Base-by-base conservation (phyloP, 2,113 vertebrate genomes). In the Emydocephalus ijimae region DNA sequence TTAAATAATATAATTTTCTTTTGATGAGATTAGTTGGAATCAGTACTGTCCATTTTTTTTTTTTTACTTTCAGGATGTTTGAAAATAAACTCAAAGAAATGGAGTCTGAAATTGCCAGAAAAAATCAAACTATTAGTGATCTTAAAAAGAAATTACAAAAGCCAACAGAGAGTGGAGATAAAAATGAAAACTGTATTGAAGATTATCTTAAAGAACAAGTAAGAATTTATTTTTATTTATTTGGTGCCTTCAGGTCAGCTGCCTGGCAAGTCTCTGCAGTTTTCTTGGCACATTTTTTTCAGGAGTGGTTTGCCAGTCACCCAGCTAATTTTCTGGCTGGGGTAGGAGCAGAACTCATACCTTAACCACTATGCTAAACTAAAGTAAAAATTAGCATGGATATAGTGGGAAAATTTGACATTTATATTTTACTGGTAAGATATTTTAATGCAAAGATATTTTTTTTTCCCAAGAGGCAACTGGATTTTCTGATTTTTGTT, bases 31-130 rank as follows among this genome's bases (percentile, higher is more conserved):
- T 3, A 81, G 34, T 81, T 54, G 74, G 43, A 88, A 52, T 85
- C 10, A 85, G 3, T 89, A 34, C 56, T n/a, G 39, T 74, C 11
- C 6, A 43, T 81, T 87, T 89, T n/a, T 95, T 24, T 8, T 39
- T 21, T 21, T 87, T 20, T 92, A 90, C 39, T 92, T 92, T 91
- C 96, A 99, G 98, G 94, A 98, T 99, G 98, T 98, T 98, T 89
- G 98, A 99, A 97, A 98, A 97, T 81, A 99, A 99, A 96, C 95
- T 99, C 97, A 99, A 98, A 96, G 98, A 98, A 94, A 95, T 99
- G 91, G 98, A 99, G 97, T 96, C 89, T 85, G 98, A 98, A 92
- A 97, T 98, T 89, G 96, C 96, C 59, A 97, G 97, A 95, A 99
- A 99, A 97, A 96, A 94, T 21, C 94, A 98, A 95, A 97, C 93